A percentile compares a stretch with the other conserved stretches of the same genome.
Evolutionary conservation across 2,113 vertebrate genomes (phyloP).

Genomic region (Chaenocephalus aceratus): DNA sequence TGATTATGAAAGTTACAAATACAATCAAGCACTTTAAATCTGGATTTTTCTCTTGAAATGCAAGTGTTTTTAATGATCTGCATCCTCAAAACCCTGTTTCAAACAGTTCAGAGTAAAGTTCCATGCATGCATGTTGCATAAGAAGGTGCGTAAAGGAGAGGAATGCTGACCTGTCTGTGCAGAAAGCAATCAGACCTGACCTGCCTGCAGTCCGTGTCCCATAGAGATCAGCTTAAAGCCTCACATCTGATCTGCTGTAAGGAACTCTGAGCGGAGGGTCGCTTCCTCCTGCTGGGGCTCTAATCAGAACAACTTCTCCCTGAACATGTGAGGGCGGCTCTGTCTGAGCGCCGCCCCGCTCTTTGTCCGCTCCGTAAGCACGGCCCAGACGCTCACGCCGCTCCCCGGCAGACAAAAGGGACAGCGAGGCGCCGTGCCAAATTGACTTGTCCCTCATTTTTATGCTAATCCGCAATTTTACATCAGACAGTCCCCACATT

Average conservation of each 20-base stretch:
- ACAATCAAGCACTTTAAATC: no score
- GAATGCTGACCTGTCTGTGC: not conserved
- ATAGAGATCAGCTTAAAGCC: conserved; percentile 60
- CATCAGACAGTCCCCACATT: conserved; percentile 65
- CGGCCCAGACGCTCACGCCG: conserved; percentile 34
- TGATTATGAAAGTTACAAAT: no score
- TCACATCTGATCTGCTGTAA: conserved; percentile 50
- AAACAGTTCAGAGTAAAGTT: not conserved
- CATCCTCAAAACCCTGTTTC: not conserved
- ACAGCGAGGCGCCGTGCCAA: conserved; percentile 59
- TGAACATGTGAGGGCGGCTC: conserved; percentile 5
- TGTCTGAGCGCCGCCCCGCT: conserved; percentile 8
- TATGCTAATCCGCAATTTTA: conserved; percentile 77
- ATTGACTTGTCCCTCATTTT: conserved; percentile 74
- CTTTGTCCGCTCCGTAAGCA: conserved; percentile 45
- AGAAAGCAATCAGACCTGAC: conserved; percentile 42
- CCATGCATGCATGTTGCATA: not conserved
- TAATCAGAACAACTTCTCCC: conserved; percentile 59
- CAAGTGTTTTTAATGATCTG: no score
- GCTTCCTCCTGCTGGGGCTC: conserved; percentile 63
- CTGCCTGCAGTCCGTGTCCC: conserved; percentile 34
- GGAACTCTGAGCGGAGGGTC: conserved; percentile 28
- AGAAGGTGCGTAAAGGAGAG: not conserved
- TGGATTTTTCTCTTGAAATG: no score
- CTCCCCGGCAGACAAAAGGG: conserved; percentile 61